Percentiles rank a stretch among this genome's conserved stretches.
phyloP scores from a whole-genome alignment of 2,113 vertebrate genomes.

The Reinhardtius hippoglossoides region DNA sequence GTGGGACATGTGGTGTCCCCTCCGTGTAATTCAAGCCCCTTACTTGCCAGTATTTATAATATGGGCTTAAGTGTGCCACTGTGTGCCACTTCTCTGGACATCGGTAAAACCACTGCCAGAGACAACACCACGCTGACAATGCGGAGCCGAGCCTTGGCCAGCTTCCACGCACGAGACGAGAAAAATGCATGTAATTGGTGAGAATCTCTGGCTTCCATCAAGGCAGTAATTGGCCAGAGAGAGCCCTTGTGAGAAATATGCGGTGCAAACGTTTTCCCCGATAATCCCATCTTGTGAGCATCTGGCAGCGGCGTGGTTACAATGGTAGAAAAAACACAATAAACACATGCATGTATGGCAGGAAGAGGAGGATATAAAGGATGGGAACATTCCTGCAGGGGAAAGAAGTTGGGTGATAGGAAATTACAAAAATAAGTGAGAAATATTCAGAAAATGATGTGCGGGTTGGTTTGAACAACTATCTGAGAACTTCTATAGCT shows the following conservation, averaged over 20 bases:
- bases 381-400: conserved; percentile 48
- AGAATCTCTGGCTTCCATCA: conserved; percentile 81
- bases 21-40: conserved; percentile 44
- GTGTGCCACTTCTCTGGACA: conserved; percentile 63
- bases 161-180: conserved; percentile 67
- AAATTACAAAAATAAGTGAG: conserved; percentile 33
- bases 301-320: conserved; percentile 73
- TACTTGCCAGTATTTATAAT: conserved; percentile 48
- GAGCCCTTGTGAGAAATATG: conserved; percentile 79
- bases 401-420: conserved; percentile 7
- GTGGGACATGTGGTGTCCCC: conserved; percentile 57
- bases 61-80: conserved; percentile 49
- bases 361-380: conserved; percentile 55
- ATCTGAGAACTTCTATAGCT: conserved; percentile 26
- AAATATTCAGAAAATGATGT: conserved; percentile 35
- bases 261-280: conserved; percentile 75
- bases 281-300: conserved; percentile 80
- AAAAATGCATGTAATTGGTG: conserved; percentile 81
- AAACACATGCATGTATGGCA: conserved; percentile 64
- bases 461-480: conserved; percentile 16
- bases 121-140: conserved; percentile 64
- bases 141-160: conserved; percentile 65
- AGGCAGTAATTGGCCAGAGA: conserved; percentile 78
- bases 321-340: conserved; percentile 67
- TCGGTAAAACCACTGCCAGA: conserved; percentile 54